Evolutionary conservation across 1,140 invertebrate species (phyloP).

Genomic region (Drosophila azteca): DNA sequence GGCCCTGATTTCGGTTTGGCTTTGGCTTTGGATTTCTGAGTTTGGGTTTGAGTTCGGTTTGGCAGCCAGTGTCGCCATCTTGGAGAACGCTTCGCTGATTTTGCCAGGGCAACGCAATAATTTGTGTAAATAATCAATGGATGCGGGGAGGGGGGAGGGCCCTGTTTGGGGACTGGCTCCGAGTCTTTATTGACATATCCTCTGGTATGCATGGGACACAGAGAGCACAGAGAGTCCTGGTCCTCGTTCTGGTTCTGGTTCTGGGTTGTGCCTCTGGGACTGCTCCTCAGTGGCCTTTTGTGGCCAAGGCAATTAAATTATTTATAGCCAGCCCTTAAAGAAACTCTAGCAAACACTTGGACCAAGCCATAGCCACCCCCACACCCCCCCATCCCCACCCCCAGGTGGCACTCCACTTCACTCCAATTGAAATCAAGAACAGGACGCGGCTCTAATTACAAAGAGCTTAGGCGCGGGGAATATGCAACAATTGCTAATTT

Average conservation of each 20-base stretch:
- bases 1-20: constrained; percentile 42
- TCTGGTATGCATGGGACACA: constrained; percentile 34
- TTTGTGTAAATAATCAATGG: constrained; percentile 68
- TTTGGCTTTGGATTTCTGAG: constrained; percentile 18
- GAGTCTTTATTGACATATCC: constrained; percentile 51
- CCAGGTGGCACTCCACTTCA: constrained; percentile 25
- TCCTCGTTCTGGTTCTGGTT: too few relatives aligned
- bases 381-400: neutral
- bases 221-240: too few relatives aligned
- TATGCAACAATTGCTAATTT: constrained; percentile 68
- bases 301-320: constrained; percentile 62
- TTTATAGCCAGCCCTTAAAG: constrained; percentile 44
- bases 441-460: constrained; percentile 59
- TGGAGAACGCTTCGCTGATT: constrained; percentile 48
- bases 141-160: neutral
- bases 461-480: constrained; percentile 56
- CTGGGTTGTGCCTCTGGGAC: neutral
- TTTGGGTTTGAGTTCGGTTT: constrained; percentile 34
- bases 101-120: constrained; percentile 61
- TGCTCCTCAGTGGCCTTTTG: constrained; percentile 36
- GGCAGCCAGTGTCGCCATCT: constrained; percentile 55
- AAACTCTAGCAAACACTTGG: constrained; percentile 21
- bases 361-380: too few relatives aligned
- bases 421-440: constrained; percentile 7
- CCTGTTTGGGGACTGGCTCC: constrained; percentile 9